Conservation (phyloP, 2,113 vertebrate species). For the Centropristis striata region DNA sequence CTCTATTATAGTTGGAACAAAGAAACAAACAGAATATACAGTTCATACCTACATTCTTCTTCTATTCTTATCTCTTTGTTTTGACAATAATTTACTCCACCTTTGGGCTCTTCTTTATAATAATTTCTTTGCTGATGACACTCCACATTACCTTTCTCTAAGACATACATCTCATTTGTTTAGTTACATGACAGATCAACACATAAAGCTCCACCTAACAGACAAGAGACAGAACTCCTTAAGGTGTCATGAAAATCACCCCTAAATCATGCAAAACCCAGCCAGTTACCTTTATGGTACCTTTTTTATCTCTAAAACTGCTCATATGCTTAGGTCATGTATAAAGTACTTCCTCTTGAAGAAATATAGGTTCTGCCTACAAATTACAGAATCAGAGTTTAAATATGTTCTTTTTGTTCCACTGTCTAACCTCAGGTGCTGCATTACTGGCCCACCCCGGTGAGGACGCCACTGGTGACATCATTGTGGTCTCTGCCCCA, state of each 20-base stretch:
- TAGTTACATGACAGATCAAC: background rate
- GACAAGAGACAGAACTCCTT: no score
- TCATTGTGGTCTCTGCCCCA: conserved; percentile 85
- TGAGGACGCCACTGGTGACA: conserved; percentile 82
- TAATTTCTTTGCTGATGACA: background rate
- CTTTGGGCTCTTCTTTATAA: background rate
- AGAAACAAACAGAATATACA: background rate
- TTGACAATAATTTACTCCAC: background rate
- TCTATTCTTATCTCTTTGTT: background rate
- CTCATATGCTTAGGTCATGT: no score
- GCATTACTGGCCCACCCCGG: conserved; percentile 84
- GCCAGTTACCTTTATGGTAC: no score
- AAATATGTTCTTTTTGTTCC: background rate
- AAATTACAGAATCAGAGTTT: background rate
- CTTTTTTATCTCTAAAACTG: no score
- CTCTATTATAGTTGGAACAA: background rate
- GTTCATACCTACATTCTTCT: no score
- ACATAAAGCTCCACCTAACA: background rate
- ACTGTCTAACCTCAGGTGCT: conserved; percentile 70
- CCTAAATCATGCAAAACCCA: no score
- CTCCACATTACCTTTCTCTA: background rate
- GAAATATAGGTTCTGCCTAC: no score
- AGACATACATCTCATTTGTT: background rate
- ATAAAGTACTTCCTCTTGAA: no score
- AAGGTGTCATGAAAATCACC: no score